Percentiles rank a stretch among this genome's conserved stretches.
Conservation (phyloP, 2,797 vertebrate species). For the Spinus olivaceus region DNA sequence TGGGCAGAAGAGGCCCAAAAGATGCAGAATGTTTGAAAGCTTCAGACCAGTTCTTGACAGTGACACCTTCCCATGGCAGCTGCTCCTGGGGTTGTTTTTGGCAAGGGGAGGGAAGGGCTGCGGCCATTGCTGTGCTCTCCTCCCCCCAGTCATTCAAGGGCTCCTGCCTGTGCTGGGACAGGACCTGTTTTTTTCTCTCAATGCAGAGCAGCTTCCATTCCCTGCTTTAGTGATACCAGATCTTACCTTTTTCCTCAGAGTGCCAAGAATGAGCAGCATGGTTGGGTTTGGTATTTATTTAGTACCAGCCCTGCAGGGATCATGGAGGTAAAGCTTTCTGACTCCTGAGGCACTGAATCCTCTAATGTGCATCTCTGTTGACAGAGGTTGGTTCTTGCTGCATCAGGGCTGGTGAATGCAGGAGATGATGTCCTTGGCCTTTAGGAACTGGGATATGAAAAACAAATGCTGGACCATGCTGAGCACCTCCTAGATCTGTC, state of each 20-base stretch:
- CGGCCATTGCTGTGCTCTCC: not conserved
- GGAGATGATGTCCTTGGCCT: not conserved
- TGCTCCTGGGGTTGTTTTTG: not conserved
- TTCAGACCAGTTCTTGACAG: not conserved
- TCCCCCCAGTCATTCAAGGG: not conserved
- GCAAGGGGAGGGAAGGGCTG: not conserved
- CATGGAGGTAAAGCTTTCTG: not conserved
- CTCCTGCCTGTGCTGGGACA: not conserved
- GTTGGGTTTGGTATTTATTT: not conserved
- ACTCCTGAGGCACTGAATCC: not conserved
- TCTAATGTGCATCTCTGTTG: rapidly evolving
- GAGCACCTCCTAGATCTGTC: not conserved
- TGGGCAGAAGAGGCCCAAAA: not conserved
- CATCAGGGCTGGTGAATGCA: rapidly evolving
- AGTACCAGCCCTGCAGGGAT: not conserved
- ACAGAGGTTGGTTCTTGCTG: not conserved
- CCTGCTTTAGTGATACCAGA: rapidly evolving
- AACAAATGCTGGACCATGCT: not conserved
- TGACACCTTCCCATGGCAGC: not conserved
- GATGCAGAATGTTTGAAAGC: not conserved
- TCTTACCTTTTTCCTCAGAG: not conserved
- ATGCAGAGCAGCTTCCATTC: not conserved
- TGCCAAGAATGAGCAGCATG: not conserved
- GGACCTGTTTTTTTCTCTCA: not conserved
- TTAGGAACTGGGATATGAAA: not conserved